Conservation (phyloP, 2,797 vertebrate genomes). For the Myotis myotis region DNA sequence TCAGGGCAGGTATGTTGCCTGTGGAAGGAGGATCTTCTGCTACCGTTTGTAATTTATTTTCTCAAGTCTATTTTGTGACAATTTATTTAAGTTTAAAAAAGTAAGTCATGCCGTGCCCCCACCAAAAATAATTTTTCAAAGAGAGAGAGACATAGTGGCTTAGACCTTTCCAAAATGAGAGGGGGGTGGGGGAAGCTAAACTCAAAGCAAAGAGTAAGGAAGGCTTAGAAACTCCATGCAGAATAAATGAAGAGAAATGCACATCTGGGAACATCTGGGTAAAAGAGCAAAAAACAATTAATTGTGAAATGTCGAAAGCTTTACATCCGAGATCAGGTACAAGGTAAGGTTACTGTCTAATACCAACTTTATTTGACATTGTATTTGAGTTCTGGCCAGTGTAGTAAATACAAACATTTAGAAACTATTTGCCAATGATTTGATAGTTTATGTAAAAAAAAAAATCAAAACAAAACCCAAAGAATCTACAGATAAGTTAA, state of each 20-base stretch:
- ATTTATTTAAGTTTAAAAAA: conserved; percentile 80
- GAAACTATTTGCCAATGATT: not conserved
- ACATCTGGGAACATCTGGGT: not conserved
- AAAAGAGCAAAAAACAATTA: not conserved
- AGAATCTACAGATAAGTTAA: not conserved
- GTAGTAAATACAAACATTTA: not conserved
- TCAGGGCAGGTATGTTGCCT: not conserved
- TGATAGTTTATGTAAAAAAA: not conserved
- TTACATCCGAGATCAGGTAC: not conserved
- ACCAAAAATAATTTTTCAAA: not conserved
- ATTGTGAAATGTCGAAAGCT: not conserved
- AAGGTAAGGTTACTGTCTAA: not conserved
- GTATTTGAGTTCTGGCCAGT: not conserved
- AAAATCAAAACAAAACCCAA: not conserved
- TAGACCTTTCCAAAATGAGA: not conserved
- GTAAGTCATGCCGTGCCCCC: conserved; percentile 57
- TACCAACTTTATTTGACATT: not conserved
- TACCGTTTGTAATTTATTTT: conserved; percentile 82
- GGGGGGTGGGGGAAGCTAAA: not conserved
- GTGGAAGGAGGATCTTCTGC: conserved; percentile 70
- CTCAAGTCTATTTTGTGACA: conserved; percentile 80
- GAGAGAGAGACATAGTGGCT: not conserved
- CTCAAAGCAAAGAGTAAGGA: not conserved
- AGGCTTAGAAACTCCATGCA: not conserved
- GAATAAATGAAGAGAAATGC: not conserved